phyloP scores from a whole-genome alignment of 2,888 invertebrate species.

The Cerastis rubricosa region DNA sequence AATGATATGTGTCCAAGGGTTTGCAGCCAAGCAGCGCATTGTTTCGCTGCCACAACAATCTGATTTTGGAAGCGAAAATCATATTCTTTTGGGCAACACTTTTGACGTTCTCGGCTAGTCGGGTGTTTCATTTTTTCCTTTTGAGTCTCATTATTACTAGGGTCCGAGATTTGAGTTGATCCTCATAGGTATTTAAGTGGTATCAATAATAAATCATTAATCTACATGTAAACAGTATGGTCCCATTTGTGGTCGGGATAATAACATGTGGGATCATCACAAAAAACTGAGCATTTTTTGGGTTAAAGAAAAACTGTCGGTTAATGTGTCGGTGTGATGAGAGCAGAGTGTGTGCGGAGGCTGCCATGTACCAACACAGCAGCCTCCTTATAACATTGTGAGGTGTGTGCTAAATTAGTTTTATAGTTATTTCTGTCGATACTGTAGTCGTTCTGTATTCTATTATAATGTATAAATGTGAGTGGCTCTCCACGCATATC shows the following conservation, averaged over 20 bases:
- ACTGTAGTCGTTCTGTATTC: not conserved
- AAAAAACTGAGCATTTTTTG: not conserved
- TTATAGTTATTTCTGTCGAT: not conserved
- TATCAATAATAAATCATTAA: not conserved
- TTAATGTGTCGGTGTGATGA: not conserved
- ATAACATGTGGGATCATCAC: not conserved
- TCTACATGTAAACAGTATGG: not conserved
- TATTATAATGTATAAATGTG: conserved; percentile 11
- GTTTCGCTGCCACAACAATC: too few relatives aligned
- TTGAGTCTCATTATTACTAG: not conserved
- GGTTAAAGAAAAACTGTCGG: not conserved
- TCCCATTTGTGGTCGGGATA: not conserved
- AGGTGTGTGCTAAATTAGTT: not conserved
- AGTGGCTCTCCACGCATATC: conserved; percentile 12
- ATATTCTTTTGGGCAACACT: too few relatives aligned
- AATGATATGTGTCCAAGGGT: too few relatives aligned
- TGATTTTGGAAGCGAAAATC: too few relatives aligned
- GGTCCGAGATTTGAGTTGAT: not conserved
- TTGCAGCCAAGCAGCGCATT: too few relatives aligned
- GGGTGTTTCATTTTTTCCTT: not conserved
- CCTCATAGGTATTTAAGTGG: not conserved
- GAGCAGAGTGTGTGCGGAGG: too few relatives aligned
- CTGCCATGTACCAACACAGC: too few relatives aligned
- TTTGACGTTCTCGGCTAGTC: not conserved
- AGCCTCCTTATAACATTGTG: not conserved